Conservation (phyloP, 1,140 invertebrate species). For the Bombus confusus region DNA sequence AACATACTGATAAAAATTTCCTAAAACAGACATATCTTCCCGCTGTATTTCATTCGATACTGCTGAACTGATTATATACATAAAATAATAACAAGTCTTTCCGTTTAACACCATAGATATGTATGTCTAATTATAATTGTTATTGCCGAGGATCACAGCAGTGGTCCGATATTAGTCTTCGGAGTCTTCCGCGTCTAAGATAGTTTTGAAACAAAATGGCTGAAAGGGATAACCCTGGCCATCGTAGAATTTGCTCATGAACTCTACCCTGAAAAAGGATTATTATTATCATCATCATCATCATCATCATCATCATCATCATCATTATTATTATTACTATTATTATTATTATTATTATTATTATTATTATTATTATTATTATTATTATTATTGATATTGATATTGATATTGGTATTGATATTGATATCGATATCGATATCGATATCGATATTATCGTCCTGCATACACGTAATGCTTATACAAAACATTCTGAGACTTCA, state of each 20-base stretch:
- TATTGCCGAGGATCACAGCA: slow-evolving; percentile 45
- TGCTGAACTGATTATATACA: slow-evolving; percentile 6
- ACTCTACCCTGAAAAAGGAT: slow-evolving; percentile 92
- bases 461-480: too few relatives aligned
- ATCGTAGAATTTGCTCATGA: slow-evolving; percentile 98
- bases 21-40: not conserved
- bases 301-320: too few relatives aligned
- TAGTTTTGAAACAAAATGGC: slow-evolving; percentile 96
- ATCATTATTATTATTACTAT: too few relatives aligned
- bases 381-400: too few relatives aligned
- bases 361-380: too few relatives aligned
- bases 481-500: too few relatives aligned
- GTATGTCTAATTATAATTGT: slow-evolving; percentile 35
- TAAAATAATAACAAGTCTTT: slow-evolving; percentile 30
- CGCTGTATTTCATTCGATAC: not conserved
- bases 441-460: too few relatives aligned
- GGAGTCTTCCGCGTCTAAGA: slow-evolving; percentile 86
- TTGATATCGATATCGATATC: too few relatives aligned
- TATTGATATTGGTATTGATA: too few relatives aligned
- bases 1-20: not conserved
- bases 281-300: not conserved
- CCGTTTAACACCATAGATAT: not conserved
- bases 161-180: slow-evolving; percentile 55
- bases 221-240: slow-evolving; percentile 94
- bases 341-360: too few relatives aligned